A percentile compares a stretch with the other conserved stretches of the same genome.
Evolutionary conservation across 1,140 invertebrate genomes (phyloP).

Genomic region (Caenorhabditis elegans): WBcel235 BX284606.5:3990501-3991000

Average conservation of each 20-base stretch:
- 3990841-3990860: conserved; percentile 14
- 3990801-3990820: conserved; percentile 15
- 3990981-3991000: not conserved
- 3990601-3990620: not conserved
- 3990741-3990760: not conserved
- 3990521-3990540: not conserved
- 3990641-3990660: no score
- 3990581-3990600: not conserved
- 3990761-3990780: conserved; percentile 2
- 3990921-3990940: conserved; percentile 17
- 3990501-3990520: no score
- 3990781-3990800: conserved; percentile 32
- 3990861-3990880: not conserved
- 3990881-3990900: conserved; percentile 30
- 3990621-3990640: not conserved
- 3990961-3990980: not conserved
- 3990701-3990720: conserved; percentile 18
- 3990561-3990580: not conserved
- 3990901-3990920: conserved; percentile 30
- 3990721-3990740: conserved; percentile 21
- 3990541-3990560: not conserved
- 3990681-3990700: conserved; percentile 10
- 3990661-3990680: not conserved
- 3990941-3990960: conserved; percentile 26
- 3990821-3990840: conserved; percentile 34